phyloP scores from a whole-genome alignment of 2,797 vertebrate species.

The Anguilla pacifica region DNA sequence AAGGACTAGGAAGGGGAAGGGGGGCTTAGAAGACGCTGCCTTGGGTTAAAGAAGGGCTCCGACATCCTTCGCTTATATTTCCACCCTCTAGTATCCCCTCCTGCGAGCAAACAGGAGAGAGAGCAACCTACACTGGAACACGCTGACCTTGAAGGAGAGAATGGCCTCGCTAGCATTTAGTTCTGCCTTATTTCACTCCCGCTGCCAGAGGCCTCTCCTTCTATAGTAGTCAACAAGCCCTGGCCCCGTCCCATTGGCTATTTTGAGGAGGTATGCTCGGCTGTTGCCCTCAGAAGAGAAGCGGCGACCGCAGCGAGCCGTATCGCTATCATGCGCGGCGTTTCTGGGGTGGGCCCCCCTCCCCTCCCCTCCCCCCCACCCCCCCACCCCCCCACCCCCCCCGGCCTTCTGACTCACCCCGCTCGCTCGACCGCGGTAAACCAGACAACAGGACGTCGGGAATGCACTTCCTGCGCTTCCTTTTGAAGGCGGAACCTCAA shows the following conservation, averaged over 20 bases:
- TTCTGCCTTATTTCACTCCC: conserved; percentile 86
- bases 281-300: conserved; percentile 72
- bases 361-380: conserved; percentile 28
- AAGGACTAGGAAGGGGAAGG: neutral
- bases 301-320: conserved; percentile 46
- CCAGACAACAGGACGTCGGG: conserved; percentile 29
- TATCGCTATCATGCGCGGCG: conserved; percentile 38
- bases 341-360: neutral
- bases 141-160: conserved; percentile 88
- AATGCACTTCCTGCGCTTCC: conserved; percentile 40
- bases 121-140: conserved; percentile 83
- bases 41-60: neutral
- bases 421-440: conserved; percentile 1
- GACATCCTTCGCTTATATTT: neutral
- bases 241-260: conserved; percentile 82
- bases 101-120: conserved; percentile 58
- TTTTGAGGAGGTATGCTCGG: conserved; percentile 88
- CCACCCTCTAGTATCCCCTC: conserved; percentile 31
- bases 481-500: neutral
- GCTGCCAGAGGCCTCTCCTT: conserved; percentile 89
- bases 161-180: conserved; percentile 82
- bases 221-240: conserved; percentile 92
- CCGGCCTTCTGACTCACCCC: conserved; percentile 32
- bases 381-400: neutral
- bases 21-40: neutral